These are phyloP conservation scores for Takifugu bimaculatus DNA, from an alignment of 2,113 vertebrate species.

Conservation along the genomic window DNA sequence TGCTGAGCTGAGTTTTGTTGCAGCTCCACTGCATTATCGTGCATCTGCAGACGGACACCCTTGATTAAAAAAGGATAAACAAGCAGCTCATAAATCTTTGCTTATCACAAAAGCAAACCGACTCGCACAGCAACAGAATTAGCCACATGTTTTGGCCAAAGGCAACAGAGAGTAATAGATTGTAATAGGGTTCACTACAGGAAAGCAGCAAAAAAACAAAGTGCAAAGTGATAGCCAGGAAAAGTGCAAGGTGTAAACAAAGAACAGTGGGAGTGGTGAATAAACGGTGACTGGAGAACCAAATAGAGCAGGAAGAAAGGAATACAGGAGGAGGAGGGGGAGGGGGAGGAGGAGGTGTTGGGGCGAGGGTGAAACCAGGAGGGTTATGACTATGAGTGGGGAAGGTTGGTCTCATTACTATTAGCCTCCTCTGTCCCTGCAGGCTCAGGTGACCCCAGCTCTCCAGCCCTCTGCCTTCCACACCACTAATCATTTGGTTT, in stretches of 20 bases:
- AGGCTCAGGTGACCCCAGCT: slow-evolving; percentile 70
- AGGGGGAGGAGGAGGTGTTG: background rate
- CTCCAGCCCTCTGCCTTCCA: slow-evolving; percentile 59
- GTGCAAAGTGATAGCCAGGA: slow-evolving; percentile 28
- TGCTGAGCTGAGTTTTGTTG: slow-evolving; percentile 31
- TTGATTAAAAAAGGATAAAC: slow-evolving; percentile 54
- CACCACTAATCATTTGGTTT: slow-evolving; percentile 77
- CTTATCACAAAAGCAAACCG: slow-evolving; percentile 52
- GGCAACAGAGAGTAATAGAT: slow-evolving; percentile 50
- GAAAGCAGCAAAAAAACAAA: slow-evolving; percentile 26
- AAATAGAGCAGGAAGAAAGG: slow-evolving; percentile 22
- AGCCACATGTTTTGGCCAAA: slow-evolving; percentile 35
- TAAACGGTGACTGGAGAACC: slow-evolving; percentile 28
- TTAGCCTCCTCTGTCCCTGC: slow-evolving; percentile 61
- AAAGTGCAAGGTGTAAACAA: slow-evolving; percentile 38
- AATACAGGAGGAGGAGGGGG: slow-evolving; percentile 5
- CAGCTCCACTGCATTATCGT: slow-evolving; percentile 36
- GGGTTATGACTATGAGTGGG: slow-evolving; percentile 30
- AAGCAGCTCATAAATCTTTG: slow-evolving; percentile 51
- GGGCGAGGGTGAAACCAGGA: slow-evolving; percentile 25
- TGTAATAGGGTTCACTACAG: slow-evolving; percentile 45
- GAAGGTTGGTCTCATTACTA: slow-evolving; percentile 75
- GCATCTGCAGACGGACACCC: slow-evolving; percentile 45
- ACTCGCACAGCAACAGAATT: slow-evolving; percentile 52
- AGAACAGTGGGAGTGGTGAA: slow-evolving; percentile 28